Evolutionary conservation across 2,797 vertebrate genomes (phyloP).

Genomic region (Intellagama lesueurii): DNA sequence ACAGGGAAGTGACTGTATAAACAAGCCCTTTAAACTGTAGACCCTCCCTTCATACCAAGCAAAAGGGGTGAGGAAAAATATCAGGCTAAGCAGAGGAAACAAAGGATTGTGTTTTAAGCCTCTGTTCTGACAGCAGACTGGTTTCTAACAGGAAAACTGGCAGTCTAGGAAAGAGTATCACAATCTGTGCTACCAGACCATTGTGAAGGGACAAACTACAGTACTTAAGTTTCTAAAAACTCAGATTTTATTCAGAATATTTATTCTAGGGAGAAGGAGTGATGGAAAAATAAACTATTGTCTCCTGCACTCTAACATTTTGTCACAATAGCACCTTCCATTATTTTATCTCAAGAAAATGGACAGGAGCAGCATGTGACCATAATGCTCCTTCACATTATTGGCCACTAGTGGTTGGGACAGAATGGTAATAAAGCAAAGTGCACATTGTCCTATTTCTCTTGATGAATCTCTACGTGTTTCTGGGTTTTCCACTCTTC

Average conservation of each 20-base stretch:
- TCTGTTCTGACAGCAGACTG: not conserved
- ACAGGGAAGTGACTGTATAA: not conserved
- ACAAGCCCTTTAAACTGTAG: not conserved
- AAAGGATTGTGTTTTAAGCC: not conserved
- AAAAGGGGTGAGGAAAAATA: too few species aligned
- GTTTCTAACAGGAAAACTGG: not conserved
- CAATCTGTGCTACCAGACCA: not conserved
- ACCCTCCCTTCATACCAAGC: not conserved
- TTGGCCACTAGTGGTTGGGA: not conserved
- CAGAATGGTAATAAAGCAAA: not conserved
- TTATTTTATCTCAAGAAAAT: not conserved
- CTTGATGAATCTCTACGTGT: not conserved
- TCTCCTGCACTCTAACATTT: not conserved
- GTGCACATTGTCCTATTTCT: not conserved
- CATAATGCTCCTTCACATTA: not conserved
- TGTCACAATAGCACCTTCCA: not conserved
- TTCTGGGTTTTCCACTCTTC: not conserved
- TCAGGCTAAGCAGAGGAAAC: slow-evolving; percentile 2
- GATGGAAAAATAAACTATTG: not conserved
- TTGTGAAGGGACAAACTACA: too few species aligned
- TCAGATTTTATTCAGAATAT: too few species aligned
- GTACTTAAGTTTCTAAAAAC: too few species aligned
- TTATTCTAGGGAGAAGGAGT: not conserved
- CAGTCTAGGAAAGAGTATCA: not conserved
- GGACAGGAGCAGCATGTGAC: not conserved